These are phyloP conservation scores for Drosophila helvetica DNA, from an alignment of 2,888 invertebrate genomes.

Conservation along the genomic window DNA sequence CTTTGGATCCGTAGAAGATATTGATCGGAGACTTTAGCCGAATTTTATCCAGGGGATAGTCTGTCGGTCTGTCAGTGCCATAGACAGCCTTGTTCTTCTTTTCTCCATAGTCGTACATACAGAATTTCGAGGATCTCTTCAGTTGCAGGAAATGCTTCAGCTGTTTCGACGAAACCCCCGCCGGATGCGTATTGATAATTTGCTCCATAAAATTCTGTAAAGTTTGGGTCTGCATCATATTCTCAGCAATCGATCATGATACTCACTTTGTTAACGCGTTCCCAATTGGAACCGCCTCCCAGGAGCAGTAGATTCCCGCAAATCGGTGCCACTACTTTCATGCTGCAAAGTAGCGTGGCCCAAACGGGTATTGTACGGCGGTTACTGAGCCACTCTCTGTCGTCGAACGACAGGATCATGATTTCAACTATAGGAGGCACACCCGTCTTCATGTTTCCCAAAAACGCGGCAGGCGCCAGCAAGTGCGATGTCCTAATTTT, in stretches of 20 bases:
- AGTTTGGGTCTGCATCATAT: too few species aligned
- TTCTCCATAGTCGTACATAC: slow-evolving; percentile 51
- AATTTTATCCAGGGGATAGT: slow-evolving; percentile 48
- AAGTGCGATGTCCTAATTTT: slow-evolving; percentile 85
- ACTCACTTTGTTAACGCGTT: too few species aligned
- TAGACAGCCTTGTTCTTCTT: slow-evolving; percentile 35
- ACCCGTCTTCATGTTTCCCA: slow-evolving; percentile 66
- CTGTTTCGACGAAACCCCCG: slow-evolving; percentile 58
- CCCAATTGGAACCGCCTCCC: too few species aligned
- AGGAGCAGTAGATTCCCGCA: too few species aligned
- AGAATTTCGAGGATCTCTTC: slow-evolving; percentile 45
- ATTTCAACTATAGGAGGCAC: neutral
- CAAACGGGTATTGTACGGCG: too few species aligned
- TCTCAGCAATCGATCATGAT: too few species aligned
- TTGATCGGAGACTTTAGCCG: slow-evolving; percentile 27
- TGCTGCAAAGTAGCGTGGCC: too few species aligned
- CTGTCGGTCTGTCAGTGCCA: slow-evolving; percentile 36
- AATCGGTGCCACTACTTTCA: too few species aligned
- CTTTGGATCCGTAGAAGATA: slow-evolving; percentile 58
- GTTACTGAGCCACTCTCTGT: too few species aligned
- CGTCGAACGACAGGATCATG: too few species aligned
- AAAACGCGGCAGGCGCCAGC: slow-evolving; percentile 85
- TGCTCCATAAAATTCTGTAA: slow-evolving; percentile 38
- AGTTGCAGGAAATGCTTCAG: slow-evolving; percentile 63
- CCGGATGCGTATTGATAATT: slow-evolving; percentile 57